phyloP scores from a whole-genome alignment of 2,797 vertebrate genomes.

The Spatula clypeata region DNA sequence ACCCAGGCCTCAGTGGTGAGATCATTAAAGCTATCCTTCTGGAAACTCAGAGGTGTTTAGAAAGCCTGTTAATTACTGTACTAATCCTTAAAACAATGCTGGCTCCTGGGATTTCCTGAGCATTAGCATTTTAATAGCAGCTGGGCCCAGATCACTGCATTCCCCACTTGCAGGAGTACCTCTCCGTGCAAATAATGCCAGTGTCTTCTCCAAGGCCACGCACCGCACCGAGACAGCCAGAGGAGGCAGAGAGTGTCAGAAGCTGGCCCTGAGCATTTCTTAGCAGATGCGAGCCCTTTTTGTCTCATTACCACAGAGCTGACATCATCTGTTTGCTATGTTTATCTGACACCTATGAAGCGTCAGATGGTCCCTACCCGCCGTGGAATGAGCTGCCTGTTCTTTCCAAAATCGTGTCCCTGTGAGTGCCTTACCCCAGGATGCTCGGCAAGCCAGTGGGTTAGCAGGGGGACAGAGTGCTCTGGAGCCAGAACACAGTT shows the following conservation, averaged over 20 bases:
- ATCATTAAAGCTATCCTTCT: neutral
- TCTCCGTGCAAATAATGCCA: neutral
- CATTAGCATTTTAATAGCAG: neutral
- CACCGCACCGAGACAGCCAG: neutral
- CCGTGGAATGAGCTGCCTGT: neutral
- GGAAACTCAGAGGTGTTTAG: slow-evolving; percentile 18
- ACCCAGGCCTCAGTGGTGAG: neutral
- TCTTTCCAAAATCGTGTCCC: neutral
- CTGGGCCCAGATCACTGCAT: neutral
- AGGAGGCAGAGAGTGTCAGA: neutral
- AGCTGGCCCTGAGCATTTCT: neutral
- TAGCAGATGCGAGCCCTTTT: neutral
- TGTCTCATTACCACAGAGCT: neutral
- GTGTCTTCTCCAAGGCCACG: neutral
- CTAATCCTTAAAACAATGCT: slow-evolving; percentile 38
- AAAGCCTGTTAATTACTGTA: slow-evolving; percentile 10
- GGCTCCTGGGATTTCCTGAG: neutral
- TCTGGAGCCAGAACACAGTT: neutral
- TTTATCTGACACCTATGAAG: neutral
- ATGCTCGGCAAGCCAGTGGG: neutral
- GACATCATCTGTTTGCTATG: neutral
- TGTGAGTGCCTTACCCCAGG: neutral
- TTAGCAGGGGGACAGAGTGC: neutral
- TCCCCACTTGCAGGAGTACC: neutral
- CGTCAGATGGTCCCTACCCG: neutral